These are phyloP conservation scores for Platygyra sinensis DNA, from an alignment of 64 coral and sea anemone genomes.

Conservation along the genomic window DNA sequence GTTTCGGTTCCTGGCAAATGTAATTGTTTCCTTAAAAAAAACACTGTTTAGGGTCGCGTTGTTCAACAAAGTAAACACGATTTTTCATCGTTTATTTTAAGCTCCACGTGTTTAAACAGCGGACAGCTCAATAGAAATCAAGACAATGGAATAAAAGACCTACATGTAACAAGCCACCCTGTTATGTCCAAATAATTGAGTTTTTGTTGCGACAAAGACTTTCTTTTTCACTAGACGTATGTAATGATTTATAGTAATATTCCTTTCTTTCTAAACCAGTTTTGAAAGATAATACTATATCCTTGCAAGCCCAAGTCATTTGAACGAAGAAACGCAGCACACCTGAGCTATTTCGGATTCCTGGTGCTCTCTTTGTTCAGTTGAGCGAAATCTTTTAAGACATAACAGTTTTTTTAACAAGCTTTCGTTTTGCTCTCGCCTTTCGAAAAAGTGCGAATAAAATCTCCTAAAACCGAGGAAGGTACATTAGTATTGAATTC, in stretches of 20 bases:
- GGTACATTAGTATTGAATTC: too few species aligned
- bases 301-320: neutral
- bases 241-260: neutral
- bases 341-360: too few species aligned
- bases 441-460: too few species aligned
- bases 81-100: neutral
- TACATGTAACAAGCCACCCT: neutral
- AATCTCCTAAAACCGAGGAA: too few species aligned
- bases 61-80: neutral
- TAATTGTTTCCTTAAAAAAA: neutral
- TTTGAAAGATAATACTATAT: neutral
- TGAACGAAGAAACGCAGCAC: neutral
- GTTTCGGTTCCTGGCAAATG: neutral
- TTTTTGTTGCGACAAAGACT: neutral
- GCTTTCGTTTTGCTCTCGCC: too few species aligned
- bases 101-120: slow-evolving; percentile 31
- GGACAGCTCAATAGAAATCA: neutral
- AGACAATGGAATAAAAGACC: neutral
- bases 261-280: neutral
- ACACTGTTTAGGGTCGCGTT: neutral
- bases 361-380: too few species aligned
- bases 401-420: too few species aligned
- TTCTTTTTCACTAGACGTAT: neutral
- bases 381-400: too few species aligned
- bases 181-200: neutral